Evolutionary conservation across 2,797 vertebrate species (phyloP).

Genomic region (Gymnocypris eckloni): DNA sequence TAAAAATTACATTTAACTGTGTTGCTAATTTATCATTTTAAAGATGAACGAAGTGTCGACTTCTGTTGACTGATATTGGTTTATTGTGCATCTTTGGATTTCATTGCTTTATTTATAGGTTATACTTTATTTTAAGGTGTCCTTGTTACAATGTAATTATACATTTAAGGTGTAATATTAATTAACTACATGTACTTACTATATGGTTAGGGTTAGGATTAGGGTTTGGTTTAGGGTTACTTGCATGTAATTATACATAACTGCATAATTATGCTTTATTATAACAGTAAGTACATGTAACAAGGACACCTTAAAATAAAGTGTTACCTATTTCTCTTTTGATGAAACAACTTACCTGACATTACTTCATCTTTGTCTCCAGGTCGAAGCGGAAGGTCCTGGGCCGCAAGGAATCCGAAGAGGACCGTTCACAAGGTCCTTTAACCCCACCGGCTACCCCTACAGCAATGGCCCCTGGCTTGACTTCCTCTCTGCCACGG

Average conservation of each 20-base stretch:
- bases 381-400: slow-evolving; percentile 98
- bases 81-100: background rate
- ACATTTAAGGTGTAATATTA: background rate
- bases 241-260: background rate
- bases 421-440: slow-evolving; percentile 83
- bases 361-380: slow-evolving; percentile 25
- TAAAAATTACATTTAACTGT: background rate
- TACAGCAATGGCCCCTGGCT: slow-evolving; percentile 73
- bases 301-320: background rate
- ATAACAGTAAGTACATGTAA: background rate
- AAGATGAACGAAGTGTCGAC: background rate
- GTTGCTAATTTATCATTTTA: background rate
- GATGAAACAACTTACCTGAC: background rate
- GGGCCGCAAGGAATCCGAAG: slow-evolving; percentile 94
- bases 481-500: slow-evolving; percentile 76
- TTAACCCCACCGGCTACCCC: slow-evolving; percentile 85
- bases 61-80: background rate
- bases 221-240: background rate
- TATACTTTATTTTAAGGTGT: background rate
- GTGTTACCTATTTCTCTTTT: background rate
- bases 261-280: background rate
- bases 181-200: background rate
- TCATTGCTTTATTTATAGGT: background rate
- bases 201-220: background rate
- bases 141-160: background rate